phyloP scores from a whole-genome alignment of 2,797 vertebrate genomes.

The Cuniculus paca region DNA sequence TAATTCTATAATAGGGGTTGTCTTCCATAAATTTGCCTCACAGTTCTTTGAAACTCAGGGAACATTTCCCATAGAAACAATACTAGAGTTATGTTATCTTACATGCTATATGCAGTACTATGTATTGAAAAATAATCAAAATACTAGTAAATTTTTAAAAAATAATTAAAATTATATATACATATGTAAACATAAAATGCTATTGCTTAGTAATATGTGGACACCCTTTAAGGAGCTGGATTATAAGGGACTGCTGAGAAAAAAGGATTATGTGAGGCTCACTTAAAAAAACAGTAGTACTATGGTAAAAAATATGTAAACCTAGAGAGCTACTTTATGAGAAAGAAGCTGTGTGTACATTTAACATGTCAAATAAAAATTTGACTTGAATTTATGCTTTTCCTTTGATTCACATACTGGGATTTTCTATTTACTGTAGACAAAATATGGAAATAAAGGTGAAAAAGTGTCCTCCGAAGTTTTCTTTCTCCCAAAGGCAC shows the following conservation, averaged over 20 bases:
- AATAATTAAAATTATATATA: conserved; percentile 11
- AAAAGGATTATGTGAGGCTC: conserved; percentile 32
- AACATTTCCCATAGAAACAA: conserved; percentile 45
- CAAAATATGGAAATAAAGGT: conserved; percentile 4
- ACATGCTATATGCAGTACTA: not conserved
- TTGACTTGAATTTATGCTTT: conserved; percentile 53
- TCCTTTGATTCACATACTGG: conserved; percentile 34
- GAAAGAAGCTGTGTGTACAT: conserved; percentile 33
- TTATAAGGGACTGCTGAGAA: conserved; percentile 48
- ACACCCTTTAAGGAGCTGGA: conserved; percentile 37
- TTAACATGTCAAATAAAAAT: conserved; percentile 44
- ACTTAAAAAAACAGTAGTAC: conserved; percentile 37
- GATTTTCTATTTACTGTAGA: not conserved
- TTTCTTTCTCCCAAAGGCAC: conserved; percentile 40
- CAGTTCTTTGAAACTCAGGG: conserved; percentile 62
- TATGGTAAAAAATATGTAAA: conserved; percentile 50
- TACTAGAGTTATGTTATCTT: conserved; percentile 10
- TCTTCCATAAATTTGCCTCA: conserved; percentile 44
- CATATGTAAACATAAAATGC: not conserved
- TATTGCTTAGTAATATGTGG: conserved; percentile 47
- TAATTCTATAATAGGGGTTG: conserved; percentile 7
- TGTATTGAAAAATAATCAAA: conserved; percentile 57
- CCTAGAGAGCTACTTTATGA: not conserved
- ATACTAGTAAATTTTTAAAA: conserved; percentile 33
- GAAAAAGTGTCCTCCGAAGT: not conserved